phyloP scores from a whole-genome alignment of 2,888 invertebrate species.

The Ferrisia virgata region DNA sequence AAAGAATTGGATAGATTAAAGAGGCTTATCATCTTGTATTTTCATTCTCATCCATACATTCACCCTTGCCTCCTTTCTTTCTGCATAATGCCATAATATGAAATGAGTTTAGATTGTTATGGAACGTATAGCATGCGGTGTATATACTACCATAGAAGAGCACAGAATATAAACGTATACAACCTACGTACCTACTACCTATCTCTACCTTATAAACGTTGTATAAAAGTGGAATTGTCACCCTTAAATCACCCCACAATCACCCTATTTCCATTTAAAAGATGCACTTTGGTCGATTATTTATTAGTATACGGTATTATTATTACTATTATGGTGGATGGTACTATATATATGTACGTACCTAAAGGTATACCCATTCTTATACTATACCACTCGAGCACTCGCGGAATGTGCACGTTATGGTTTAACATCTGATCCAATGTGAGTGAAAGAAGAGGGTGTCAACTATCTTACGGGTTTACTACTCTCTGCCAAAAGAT shows the following conservation, averaged over 20 bases:
- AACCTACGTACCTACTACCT: not conserved
- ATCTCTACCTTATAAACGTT: no score
- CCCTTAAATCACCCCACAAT: conserved; percentile 44
- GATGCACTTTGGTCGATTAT: conserved; percentile 42
- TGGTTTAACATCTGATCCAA: not conserved
- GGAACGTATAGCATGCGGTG: not conserved
- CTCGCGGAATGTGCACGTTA: not conserved
- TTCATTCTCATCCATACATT: not conserved
- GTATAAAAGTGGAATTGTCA: conserved; percentile 36
- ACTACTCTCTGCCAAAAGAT: no score
- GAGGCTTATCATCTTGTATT: conserved; percentile 3
- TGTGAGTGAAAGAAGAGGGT: not conserved
- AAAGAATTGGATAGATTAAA: not conserved
- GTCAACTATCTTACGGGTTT: no score
- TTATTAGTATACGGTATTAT: conserved; percentile 27
- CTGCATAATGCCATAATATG: not conserved
- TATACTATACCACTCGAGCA: not conserved
- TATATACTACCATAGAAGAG: no score
- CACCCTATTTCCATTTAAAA: conserved; percentile 39
- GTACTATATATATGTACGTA: not conserved
- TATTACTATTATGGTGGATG: no score
- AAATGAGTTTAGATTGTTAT: conserved; percentile 38
- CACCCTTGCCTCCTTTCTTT: not conserved
- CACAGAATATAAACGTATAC: no score
- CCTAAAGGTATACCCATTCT: not conserved